A percentile compares a stretch with the other conserved stretches of the same genome.
These are phyloP conservation scores for Sipha maydis DNA, from an alignment of 2,888 invertebrate genomes.

Conservation along the genomic window DNA sequence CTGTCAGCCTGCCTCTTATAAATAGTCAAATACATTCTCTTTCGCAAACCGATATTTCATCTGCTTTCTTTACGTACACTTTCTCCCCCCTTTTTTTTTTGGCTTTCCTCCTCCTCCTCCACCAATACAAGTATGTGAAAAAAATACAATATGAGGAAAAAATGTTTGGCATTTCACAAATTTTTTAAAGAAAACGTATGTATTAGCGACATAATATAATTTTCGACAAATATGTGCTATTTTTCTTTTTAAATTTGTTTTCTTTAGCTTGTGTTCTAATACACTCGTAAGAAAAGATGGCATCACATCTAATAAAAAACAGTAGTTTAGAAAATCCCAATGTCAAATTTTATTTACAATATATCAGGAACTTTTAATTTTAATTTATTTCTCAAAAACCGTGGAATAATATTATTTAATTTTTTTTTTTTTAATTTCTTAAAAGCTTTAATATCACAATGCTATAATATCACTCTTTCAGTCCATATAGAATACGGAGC, in stretches of 20 bases:
- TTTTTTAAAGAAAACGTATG: neutral
- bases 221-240: neutral
- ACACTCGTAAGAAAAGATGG: neutral
- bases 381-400: neutral
- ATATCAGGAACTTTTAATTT: neutral
- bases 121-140: neutral
- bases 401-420: neutral
- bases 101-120: neutral
- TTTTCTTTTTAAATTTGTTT: neutral
- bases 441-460: neutral
- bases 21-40: constrained; percentile 27
- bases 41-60: constrained; percentile 25
- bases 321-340: neutral
- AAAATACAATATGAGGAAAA: constrained; percentile 3
- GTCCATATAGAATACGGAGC: neutral
- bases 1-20: constrained; percentile 20
- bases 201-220: neutral
- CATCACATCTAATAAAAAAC: neutral
- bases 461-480: neutral
- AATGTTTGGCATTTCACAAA: constrained; percentile 14
- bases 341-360: neutral
- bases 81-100: neutral
- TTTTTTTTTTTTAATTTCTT: too few relatives aligned
- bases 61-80: constrained; percentile 13
- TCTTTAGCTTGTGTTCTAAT: neutral